phyloP scores from a whole-genome alignment of 2,888 invertebrate genomes.

The Chalcis sispes region DNA sequence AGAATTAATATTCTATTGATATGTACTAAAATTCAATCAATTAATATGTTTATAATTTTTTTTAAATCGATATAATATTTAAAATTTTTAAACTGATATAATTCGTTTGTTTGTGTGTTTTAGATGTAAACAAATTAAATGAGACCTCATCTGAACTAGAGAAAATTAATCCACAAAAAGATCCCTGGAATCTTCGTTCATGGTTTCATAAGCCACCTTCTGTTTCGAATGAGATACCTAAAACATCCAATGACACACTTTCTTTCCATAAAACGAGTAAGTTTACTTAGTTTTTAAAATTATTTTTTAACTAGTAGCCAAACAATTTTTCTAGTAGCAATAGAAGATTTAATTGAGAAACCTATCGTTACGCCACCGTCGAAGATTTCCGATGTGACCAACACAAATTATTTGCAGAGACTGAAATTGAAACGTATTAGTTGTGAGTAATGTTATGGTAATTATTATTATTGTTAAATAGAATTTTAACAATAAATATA shows the following conservation, averaged over 20 bases:
- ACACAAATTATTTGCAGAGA: not conserved
- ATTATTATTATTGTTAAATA: not conserved
- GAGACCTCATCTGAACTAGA: no score
- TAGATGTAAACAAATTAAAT: not conserved
- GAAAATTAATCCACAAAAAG: no score
- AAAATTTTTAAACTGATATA: no score
- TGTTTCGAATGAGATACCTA: no score
- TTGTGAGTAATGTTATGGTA: constrained; percentile 35
- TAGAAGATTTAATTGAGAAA: constrained; percentile 15
- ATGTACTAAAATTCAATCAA: constrained; percentile 4
- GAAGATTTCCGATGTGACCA: not conserved
- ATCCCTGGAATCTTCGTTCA: no score
- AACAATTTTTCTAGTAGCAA: constrained; percentile 1
- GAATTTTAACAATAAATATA: not conserved
- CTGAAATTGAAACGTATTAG: constrained; percentile 30
- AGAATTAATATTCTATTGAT: constrained; percentile 47
- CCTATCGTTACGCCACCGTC: constrained; percentile 16
- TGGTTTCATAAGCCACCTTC: no score
- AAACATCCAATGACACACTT: no score
- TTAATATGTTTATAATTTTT: not conserved
- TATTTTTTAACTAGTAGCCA: not conserved
- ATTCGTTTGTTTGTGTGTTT: no score
- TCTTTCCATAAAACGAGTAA: no score
- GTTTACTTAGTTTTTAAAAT: not conserved
- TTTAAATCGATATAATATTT: no score